Evolutionary conservation across 2,888 invertebrate species (phyloP).

Genomic region (Cheilosia pagana): DNA sequence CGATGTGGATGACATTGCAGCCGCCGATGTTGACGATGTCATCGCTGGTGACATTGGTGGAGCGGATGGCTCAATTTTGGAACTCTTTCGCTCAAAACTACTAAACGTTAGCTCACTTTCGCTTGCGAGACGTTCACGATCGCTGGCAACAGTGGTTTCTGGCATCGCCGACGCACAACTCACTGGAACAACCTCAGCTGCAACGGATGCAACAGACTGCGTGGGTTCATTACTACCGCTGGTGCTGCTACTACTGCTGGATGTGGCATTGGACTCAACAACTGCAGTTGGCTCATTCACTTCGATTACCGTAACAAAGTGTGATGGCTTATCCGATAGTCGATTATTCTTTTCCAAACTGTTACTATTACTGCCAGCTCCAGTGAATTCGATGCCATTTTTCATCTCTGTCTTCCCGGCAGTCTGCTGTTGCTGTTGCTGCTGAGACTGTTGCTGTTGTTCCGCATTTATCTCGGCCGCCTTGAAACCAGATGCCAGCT

Average conservation of each 20-base stretch:
- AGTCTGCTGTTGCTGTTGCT: constrained; percentile 60
- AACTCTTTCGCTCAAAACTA: constrained; percentile 80
- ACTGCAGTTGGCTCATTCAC: constrained; percentile 88
- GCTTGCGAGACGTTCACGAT: constrained; percentile 66
- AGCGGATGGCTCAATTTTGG: constrained; percentile 79
- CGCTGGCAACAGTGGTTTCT: constrained; percentile 68
- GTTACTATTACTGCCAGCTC: constrained; percentile 80
- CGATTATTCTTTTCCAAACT: constrained; percentile 69
- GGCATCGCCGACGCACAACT: constrained; percentile 68
- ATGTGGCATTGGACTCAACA: constrained; percentile 67
- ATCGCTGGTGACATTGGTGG: constrained; percentile 82
- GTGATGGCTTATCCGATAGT: constrained; percentile 78
- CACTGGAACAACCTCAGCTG: constrained; percentile 70
- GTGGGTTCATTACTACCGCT: constrained; percentile 40
- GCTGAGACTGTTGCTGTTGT: constrained; percentile 74
- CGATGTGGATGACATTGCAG: constrained; percentile 69
- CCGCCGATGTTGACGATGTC: constrained; percentile 74
- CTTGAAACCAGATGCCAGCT: constrained; percentile 86
- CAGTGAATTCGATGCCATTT: constrained; percentile 57
- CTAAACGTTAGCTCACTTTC: constrained; percentile 78
- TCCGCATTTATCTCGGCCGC: constrained; percentile 85
- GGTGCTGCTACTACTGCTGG: constrained; percentile 24
- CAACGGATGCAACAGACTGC: constrained; percentile 63
- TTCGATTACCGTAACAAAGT: constrained; percentile 95
- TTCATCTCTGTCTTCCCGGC: constrained; percentile 73